phyloP scores from a whole-genome alignment of 2,888 invertebrate species.

The Dryocosmus kuriphilus region DNA sequence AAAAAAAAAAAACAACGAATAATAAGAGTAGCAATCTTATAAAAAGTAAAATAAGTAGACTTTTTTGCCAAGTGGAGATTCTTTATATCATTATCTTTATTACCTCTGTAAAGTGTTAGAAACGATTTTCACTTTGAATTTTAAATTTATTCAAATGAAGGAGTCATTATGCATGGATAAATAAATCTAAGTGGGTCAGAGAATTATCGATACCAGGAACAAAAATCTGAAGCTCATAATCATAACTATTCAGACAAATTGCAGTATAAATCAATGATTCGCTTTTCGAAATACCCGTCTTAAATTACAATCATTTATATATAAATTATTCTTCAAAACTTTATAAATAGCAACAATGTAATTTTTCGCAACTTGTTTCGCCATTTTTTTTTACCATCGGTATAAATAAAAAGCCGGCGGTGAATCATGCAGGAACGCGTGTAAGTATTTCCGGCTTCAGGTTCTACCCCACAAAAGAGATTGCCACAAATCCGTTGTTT shows the following conservation, averaged over 20 bases:
- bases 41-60: slow-evolving; percentile 21
- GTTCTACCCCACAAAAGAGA: slow-evolving; percentile 30
- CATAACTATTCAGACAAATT: slow-evolving; percentile 13
- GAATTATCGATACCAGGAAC: slow-evolving; percentile 10
- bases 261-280: neutral
- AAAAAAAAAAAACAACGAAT: slow-evolving; percentile 22
- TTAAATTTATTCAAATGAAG: slow-evolving; percentile 26
- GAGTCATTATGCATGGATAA: slow-evolving; percentile 20
- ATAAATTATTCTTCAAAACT: neutral
- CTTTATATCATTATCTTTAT: slow-evolving; percentile 12
- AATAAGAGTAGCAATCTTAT: slow-evolving; percentile 8
- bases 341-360: slow-evolving; percentile 1
- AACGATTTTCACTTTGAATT: slow-evolving; percentile 37
- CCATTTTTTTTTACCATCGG: slow-evolving; percentile 18
- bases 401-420: slow-evolving; percentile 3
- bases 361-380: slow-evolving; percentile 17
- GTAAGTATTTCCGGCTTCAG: slow-evolving; percentile 34
- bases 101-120: slow-evolving; percentile 7
- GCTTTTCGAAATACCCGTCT: neutral
- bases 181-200: slow-evolving; percentile 23
- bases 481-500: slow-evolving; percentile 17
- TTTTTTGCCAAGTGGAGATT: neutral
- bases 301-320: neutral
- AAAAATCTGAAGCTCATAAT: neutral
- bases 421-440: slow-evolving; percentile 6